These are phyloP conservation scores for Salarias fasciatus DNA, from an alignment of 2,797 vertebrate genomes.

Conservation along the genomic window DNA sequence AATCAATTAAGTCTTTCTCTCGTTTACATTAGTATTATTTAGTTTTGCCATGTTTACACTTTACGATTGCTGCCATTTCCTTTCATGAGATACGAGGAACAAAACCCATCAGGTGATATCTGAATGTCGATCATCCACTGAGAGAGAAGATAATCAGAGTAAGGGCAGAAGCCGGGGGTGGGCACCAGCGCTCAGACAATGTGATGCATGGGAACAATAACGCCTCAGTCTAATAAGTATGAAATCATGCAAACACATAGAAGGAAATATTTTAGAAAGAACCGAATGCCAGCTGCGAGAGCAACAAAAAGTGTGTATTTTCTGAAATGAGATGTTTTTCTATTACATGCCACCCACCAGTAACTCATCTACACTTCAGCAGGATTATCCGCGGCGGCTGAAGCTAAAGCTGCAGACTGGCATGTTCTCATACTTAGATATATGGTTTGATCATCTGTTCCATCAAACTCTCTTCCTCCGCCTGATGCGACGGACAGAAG, in stretches of 20 bases:
- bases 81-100: too few relatives aligned
- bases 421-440: constrained; percentile 21
- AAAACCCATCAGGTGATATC: too few relatives aligned
- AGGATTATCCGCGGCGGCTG: constrained; percentile 42
- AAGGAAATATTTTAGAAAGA: background rate
- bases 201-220: too few relatives aligned
- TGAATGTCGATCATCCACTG: too few relatives aligned
- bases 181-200: too few relatives aligned
- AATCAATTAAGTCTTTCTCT: too few relatives aligned
- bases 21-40: too few relatives aligned
- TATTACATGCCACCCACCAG: constrained; percentile 23
- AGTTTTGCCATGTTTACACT: too few relatives aligned
- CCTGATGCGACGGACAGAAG: constrained; percentile 33
- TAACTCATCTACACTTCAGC: constrained; percentile 61
- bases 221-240: too few relatives aligned
- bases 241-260: background rate
- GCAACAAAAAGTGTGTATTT: constrained; percentile 12
- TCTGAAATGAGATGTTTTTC: constrained; percentile 17
- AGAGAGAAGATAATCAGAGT: too few relatives aligned
- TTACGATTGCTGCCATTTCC: too few relatives aligned
- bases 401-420: constrained; percentile 27
- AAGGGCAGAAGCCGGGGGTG: too few relatives aligned
- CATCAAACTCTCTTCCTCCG: constrained; percentile 26
- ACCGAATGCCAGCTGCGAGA: background rate
- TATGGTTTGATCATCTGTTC: constrained; percentile 21